These are phyloP conservation scores for Vimba vimba DNA, from an alignment of 2,113 vertebrate species.

Conservation along the genomic window DNA sequence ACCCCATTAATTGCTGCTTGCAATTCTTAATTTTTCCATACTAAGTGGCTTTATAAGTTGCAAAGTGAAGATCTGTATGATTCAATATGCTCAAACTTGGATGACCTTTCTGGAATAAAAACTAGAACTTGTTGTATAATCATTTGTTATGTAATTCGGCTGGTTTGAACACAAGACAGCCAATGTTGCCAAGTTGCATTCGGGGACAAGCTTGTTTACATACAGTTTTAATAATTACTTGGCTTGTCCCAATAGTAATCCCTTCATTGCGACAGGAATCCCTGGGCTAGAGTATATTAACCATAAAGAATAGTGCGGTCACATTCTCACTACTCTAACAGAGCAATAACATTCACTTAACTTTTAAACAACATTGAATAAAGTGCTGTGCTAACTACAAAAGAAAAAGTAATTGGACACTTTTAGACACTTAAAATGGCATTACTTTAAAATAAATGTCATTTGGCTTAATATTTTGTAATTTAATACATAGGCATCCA, in stretches of 20 bases:
- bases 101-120: constrained; percentile 47
- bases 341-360: neutral
- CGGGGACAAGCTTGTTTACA: neutral
- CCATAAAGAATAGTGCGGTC: neutral
- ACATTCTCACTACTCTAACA: constrained; percentile 12
- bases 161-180: constrained; percentile 20
- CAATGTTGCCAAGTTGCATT: constrained; percentile 26
- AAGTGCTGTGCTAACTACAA: constrained; percentile 17
- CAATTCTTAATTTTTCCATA: constrained; percentile 57
- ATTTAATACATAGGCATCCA: neutral
- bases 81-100: constrained; percentile 27
- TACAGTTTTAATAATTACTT: constrained; percentile 21
- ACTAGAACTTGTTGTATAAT: constrained; percentile 46
- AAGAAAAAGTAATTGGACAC: neutral
- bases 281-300: neutral
- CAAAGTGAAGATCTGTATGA: constrained; percentile 57
- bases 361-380: neutral
- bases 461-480: neutral
- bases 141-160: constrained; percentile 58
- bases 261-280: neutral
- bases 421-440: neutral
- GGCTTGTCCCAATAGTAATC: constrained; percentile 9
- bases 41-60: constrained; percentile 42
- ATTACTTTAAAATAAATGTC: neutral
- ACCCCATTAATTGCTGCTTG: no score